These are phyloP conservation scores for Diplogasteroides magnus DNA, from an alignment of 1,140 invertebrate genomes.

Conservation along the genomic window DNA sequence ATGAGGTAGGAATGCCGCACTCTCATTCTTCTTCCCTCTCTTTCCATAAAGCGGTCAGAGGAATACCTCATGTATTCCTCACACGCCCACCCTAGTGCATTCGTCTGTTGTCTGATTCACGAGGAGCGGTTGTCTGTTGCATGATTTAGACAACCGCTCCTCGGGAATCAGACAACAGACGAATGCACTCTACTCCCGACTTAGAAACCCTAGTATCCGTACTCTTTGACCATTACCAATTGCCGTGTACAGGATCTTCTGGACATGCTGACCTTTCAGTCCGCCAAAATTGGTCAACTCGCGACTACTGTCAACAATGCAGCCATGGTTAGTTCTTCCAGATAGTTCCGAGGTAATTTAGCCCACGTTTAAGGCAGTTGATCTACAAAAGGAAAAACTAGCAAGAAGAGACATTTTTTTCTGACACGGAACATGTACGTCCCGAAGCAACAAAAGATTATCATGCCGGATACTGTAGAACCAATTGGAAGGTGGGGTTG, in stretches of 20 bases:
- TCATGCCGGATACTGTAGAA: constrained; percentile 91
- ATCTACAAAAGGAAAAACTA: constrained; percentile 97
- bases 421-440: constrained; percentile 86
- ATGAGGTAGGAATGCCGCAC: too few species aligned
- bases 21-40: too few species aligned
- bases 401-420: constrained; percentile 61
- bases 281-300: constrained; percentile 85
- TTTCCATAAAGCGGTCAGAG: too few species aligned
- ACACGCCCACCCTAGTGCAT: too few species aligned
- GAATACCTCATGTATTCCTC: too few species aligned
- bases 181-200: too few species aligned
- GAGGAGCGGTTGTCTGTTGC: too few species aligned
- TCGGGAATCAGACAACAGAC: too few species aligned
- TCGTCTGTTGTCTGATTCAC: too few species aligned
- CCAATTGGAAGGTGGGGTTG: constrained; percentile 66
- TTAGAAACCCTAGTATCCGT: too few species aligned
- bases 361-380: constrained; percentile 68
- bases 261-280: constrained; percentile 85
- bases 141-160: too few species aligned
- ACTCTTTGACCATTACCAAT: background rate
- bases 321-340: constrained; percentile 65
- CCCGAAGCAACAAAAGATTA: constrained; percentile 86
- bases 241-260: constrained; percentile 81
- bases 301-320: constrained; percentile 91
- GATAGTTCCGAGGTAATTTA: background rate